Evolutionary conservation across 2,888 invertebrate species (phyloP).

Genomic region (Sipha maydis): DNA sequence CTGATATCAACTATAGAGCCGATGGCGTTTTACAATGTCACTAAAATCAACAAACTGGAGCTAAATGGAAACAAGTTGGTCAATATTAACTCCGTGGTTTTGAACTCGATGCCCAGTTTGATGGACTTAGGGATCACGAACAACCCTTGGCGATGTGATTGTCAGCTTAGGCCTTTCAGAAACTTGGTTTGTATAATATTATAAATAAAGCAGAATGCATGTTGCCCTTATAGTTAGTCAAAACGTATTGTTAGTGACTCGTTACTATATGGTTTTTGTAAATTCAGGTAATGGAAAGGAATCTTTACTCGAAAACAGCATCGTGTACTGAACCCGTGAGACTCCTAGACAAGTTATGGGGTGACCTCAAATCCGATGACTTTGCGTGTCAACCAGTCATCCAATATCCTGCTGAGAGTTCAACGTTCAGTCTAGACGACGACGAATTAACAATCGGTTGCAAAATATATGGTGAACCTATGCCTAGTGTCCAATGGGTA

Average conservation of each 20-base stretch:
- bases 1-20: constrained; percentile 76
- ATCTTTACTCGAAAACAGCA: constrained; percentile 80
- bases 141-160: constrained; percentile 91
- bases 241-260: background rate
- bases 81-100: constrained; percentile 70
- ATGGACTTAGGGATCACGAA: constrained; percentile 77
- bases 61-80: constrained; percentile 77
- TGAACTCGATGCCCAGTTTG: constrained; percentile 75
- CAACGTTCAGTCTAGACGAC: constrained; percentile 72
- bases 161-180: constrained; percentile 81
- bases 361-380: constrained; percentile 71
- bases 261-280: background rate
- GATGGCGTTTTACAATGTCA: constrained; percentile 77
- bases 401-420: constrained; percentile 71
- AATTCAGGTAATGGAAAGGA: constrained; percentile 70
- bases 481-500: constrained; percentile 81
- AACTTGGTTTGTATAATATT: constrained; percentile 71
- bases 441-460: constrained; percentile 80
- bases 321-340: constrained; percentile 78
- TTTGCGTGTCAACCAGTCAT: constrained; percentile 87
- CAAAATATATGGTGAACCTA: constrained; percentile 79
- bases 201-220: background rate
- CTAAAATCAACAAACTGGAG: constrained; percentile 76
- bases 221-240: background rate
- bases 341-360: constrained; percentile 79